Evolutionary conservation across 2,888 invertebrate genomes (phyloP).

Genomic region (Tenthredo notha): DNA sequence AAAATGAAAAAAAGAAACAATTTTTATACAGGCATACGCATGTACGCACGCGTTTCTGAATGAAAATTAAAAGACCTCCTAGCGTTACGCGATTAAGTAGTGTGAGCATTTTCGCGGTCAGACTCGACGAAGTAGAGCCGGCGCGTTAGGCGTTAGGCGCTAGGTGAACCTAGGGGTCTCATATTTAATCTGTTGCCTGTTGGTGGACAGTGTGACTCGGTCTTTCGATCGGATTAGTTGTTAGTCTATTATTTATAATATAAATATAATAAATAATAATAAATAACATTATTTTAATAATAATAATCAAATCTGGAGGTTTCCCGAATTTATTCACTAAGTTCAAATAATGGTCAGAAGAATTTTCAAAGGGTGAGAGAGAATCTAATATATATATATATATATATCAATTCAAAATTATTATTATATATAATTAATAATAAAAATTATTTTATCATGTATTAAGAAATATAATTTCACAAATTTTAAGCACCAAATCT

Average conservation of each 20-base stretch:
- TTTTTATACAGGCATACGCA: background rate
- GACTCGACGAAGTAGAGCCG: conserved; percentile 9
- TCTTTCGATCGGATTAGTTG: conserved; percentile 4
- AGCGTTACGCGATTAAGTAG: background rate
- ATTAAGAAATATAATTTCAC: too few relatives aligned
- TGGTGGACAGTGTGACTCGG: conserved; percentile 17
- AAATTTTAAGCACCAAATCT: too few relatives aligned
- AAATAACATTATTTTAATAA: background rate
- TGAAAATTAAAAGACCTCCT: background rate
- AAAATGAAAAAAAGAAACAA: background rate
- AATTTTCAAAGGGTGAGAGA: conserved; percentile 33
- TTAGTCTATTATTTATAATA: background rate
- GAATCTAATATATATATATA: background rate
- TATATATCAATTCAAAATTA: too few relatives aligned
- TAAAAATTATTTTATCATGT: too few relatives aligned
- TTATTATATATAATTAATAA: background rate
- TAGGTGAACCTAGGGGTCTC: background rate
- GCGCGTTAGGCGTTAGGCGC: background rate
- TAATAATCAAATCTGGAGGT: background rate
- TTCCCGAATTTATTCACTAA: background rate
- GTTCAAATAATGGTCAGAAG: conserved; percentile 19
- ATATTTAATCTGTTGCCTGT: conserved; percentile 8
- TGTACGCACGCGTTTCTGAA: too few relatives aligned
- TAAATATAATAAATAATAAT: background rate
- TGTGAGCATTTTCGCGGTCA: conserved; percentile 20